phyloP scores from a whole-genome alignment of 2,113 vertebrate species.

The Hassar affinis region DNA sequence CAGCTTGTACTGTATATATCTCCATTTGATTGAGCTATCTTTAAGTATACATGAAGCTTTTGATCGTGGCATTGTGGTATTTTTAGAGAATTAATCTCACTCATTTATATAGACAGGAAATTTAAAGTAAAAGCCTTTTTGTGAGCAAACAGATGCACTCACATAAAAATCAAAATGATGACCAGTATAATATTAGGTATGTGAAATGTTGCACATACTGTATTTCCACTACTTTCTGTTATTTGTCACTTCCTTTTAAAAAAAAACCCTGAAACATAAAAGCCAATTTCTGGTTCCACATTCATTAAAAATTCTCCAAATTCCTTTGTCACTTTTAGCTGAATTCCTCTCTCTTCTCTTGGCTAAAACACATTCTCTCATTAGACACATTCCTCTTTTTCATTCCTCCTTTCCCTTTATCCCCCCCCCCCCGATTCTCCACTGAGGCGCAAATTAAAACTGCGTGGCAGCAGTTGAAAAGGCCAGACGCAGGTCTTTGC shows the following conservation, averaged over 20 bases:
- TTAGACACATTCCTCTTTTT: conserved; percentile 41
- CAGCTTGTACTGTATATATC: conserved; percentile 58
- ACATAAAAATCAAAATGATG: neutral
- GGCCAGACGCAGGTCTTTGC: conserved; percentile 69
- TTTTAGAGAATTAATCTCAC: conserved; percentile 69
- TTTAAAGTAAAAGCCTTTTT: conserved; percentile 57
- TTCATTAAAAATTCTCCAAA: conserved; percentile 41
- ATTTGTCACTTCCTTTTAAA: neutral
- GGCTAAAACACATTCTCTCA: conserved; percentile 36
- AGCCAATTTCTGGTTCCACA: neutral
- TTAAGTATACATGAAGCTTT: conserved; percentile 67
- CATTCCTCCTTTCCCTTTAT: neutral
- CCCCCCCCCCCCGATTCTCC: conserved; percentile 1
- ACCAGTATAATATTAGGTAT: neutral
- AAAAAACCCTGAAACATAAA: neutral
- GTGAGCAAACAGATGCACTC: neutral
- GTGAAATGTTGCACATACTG: neutral
- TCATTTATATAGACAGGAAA: conserved; percentile 66
- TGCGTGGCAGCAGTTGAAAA: conserved; percentile 70
- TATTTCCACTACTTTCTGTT: neutral
- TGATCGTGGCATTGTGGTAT: conserved; percentile 56
- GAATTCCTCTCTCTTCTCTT: conserved; percentile 16
- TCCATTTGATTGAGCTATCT: conserved; percentile 62
- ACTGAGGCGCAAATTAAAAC: conserved; percentile 68
- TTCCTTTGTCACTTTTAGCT: conserved; percentile 43